phyloP scores from a whole-genome alignment of 2,797 vertebrate species.

The Petrocephalus sullivani region DNA sequence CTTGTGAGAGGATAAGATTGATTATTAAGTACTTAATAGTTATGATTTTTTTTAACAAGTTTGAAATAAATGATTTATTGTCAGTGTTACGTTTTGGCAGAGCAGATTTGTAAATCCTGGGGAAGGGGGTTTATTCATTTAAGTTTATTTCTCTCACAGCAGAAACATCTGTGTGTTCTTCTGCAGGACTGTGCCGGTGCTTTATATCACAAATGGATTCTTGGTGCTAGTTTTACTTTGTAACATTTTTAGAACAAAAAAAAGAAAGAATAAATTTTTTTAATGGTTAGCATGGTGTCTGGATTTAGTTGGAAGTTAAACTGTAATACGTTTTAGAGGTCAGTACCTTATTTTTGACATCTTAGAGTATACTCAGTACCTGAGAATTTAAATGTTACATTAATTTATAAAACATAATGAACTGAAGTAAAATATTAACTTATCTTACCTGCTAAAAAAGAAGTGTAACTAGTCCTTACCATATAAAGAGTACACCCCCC shows the following conservation, averaged over 20 bases:
- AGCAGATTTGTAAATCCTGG: constrained; percentile 36
- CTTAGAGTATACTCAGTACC: not conserved
- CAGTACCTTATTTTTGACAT: constrained; percentile 34
- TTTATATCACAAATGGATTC: constrained; percentile 40
- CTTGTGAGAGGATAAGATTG: constrained; percentile 29
- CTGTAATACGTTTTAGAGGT: constrained; percentile 40
- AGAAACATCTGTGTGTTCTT: not conserved
- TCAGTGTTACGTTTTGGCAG: not conserved
- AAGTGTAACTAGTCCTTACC: no score
- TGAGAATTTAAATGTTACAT: constrained; percentile 48
- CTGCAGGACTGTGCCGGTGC: constrained; percentile 52
- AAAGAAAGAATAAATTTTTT: constrained; percentile 38
- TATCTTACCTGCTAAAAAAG: not conserved
- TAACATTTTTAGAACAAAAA: not conserved
- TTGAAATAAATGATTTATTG: constrained; percentile 17
- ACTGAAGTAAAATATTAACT: not conserved
- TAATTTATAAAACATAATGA: constrained; percentile 38
- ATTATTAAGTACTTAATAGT: not conserved
- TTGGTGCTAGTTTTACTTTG: constrained; percentile 66
- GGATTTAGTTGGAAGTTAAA: constrained; percentile 37
- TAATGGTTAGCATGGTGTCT: constrained; percentile 61
- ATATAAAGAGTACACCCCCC: no score
- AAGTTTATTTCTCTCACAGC: constrained; percentile 32
- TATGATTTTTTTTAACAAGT: constrained; percentile 12
- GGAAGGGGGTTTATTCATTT: constrained; percentile 23